Evolutionary conservation across 2,113 vertebrate genomes (phyloP).

Genomic region (sheep (Ovis aries)): DNA sequence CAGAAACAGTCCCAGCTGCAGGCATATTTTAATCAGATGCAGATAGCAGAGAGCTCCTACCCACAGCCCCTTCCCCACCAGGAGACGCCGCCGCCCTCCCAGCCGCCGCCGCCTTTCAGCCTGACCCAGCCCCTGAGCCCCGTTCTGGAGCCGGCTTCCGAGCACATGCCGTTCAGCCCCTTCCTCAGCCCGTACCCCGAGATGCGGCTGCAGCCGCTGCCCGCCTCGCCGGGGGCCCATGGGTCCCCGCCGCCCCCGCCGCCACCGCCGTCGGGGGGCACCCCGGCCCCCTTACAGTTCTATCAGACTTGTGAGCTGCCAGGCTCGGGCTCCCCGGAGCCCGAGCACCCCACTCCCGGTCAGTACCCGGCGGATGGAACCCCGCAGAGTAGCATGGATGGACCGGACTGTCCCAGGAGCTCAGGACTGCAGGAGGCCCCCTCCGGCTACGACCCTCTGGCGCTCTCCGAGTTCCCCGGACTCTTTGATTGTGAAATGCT

Average conservation of each 20-base stretch:
- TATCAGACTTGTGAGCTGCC: constrained; percentile 83
- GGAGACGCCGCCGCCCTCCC: constrained; percentile 50
- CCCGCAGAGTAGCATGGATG: constrained; percentile 58
- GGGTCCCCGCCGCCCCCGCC: constrained; percentile 60
- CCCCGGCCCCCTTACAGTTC: constrained; percentile 77
- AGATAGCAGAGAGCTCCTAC: constrained; percentile 92
- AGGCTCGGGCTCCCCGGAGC: constrained; percentile 60
- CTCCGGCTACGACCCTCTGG: constrained; percentile 79
- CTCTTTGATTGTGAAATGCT: constrained; percentile 97
- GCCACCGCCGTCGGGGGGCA: constrained; percentile 57
- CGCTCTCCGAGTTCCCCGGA: constrained; percentile 84
- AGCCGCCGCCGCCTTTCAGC: constrained; percentile 65
- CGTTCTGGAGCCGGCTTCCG: constrained; percentile 79
- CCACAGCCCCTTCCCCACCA: constrained; percentile 75
- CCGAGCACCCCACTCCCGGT: constrained; percentile 81
- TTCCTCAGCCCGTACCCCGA: constrained; percentile 83
- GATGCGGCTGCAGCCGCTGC: constrained; percentile 81
- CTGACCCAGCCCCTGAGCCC: constrained; percentile 84
- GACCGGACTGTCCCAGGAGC: constrained; percentile 62
- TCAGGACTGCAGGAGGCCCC: constrained; percentile 60
- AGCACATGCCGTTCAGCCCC: constrained; percentile 81
- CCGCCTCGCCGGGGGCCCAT: constrained; percentile 74
- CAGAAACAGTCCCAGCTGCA: constrained; percentile 96
- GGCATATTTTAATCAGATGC: constrained; percentile 98
- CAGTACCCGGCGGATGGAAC: constrained; percentile 81